Percentiles rank a stretch among this genome's conserved stretches.
These are phyloP conservation scores for Squalus acanthias DNA, from an alignment of 2,797 vertebrate species.

Conservation along the genomic window DNA sequence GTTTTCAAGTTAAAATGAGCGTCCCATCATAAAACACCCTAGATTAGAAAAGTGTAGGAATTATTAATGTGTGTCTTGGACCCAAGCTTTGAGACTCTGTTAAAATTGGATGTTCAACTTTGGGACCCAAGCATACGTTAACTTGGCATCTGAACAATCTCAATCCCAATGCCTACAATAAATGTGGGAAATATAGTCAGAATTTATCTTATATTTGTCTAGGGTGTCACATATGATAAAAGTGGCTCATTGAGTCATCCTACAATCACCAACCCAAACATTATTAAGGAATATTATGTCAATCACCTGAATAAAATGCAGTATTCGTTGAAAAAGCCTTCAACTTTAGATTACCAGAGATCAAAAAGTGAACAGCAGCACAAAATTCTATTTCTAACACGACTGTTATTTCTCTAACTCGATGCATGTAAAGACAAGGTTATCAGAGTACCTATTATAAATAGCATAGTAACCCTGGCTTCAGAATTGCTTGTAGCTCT, in stretches of 20 bases:
- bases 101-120: background rate
- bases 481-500: background rate
- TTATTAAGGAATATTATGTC: background rate
- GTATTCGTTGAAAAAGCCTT: background rate
- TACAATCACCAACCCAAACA: background rate
- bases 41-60: background rate
- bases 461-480: background rate
- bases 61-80: background rate
- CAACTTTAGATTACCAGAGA: background rate
- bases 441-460: background rate
- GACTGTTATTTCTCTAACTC: background rate
- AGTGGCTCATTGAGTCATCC: background rate
- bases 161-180: background rate
- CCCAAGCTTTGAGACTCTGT: background rate
- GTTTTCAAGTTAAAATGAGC: background rate
- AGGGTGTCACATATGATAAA: background rate
- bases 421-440: background rate
- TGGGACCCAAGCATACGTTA: background rate
- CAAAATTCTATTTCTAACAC: background rate
- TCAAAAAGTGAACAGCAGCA: background rate
- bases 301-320: background rate
- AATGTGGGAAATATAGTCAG: background rate
- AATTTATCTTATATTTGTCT: background rate
- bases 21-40: background rate
- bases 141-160: background rate